phyloP scores from a whole-genome alignment of 2,797 vertebrate species.

The Etheostoma nigrum region DNA sequence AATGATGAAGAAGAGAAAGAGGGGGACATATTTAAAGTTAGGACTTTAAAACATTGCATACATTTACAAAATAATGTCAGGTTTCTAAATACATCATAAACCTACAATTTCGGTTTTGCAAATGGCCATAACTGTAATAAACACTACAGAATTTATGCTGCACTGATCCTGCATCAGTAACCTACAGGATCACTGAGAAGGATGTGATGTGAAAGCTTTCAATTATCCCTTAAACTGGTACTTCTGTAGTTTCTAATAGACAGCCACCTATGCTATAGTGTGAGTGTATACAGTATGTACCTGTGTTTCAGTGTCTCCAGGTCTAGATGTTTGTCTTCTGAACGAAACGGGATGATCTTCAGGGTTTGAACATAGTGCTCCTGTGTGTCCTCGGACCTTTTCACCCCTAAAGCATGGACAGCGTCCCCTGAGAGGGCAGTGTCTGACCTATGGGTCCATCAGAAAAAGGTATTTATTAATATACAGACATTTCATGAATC shows the following conservation, averaged over 20 bases:
- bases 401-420: slow-evolving; percentile 35
- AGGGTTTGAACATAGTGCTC: slow-evolving; percentile 42
- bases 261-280: background rate
- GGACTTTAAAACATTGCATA: background rate
- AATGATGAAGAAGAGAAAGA: slow-evolving; percentile 2
- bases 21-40: background rate
- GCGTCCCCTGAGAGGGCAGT: slow-evolving; percentile 25
- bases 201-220: background rate
- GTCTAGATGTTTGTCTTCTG: slow-evolving; percentile 50
- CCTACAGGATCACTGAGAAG: background rate
- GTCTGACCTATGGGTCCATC: slow-evolving; percentile 64
- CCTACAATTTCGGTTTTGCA: background rate
- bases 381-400: slow-evolving; percentile 44
- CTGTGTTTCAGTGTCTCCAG: slow-evolving; percentile 64
- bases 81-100: background rate
- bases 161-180: background rate
- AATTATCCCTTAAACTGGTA: background rate
- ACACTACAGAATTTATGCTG: background rate
- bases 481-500: background rate
- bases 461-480: slow-evolving; percentile 22
- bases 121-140: background rate
- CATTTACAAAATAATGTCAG: background rate
- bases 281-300: slow-evolving; percentile 52
- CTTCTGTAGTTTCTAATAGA: background rate
- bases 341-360: slow-evolving; percentile 66